Evolutionary conservation across 2,113 vertebrate species (phyloP).

Genomic region (Engystomops pustulosus): DNA sequence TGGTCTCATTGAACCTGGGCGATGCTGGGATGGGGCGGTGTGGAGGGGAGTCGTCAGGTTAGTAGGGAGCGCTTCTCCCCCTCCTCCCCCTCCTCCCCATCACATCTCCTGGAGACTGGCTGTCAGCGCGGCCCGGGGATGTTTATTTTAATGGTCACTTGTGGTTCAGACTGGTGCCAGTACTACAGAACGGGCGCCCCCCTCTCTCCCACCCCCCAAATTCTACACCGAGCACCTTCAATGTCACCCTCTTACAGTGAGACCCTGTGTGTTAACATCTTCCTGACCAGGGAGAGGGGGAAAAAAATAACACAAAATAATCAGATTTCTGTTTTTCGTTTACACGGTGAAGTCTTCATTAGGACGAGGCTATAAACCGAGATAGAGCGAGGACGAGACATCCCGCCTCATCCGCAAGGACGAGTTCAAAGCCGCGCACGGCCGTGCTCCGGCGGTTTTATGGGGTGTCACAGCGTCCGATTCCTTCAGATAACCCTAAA

Average conservation of each 20-base stretch:
- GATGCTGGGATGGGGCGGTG: not conserved
- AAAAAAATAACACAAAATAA: not conserved
- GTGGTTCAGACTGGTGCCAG: constrained; percentile 74
- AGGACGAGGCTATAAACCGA: not conserved
- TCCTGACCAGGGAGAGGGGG: not conserved
- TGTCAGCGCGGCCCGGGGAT: constrained; percentile 69
- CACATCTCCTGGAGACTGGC: constrained; percentile 64
- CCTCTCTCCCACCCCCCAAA: not conserved
- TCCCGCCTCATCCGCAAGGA: not conserved
- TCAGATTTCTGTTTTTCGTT: constrained; percentile 5
- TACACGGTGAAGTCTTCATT: not conserved
- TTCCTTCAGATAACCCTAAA: not conserved
- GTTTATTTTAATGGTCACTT: constrained; percentile 74
- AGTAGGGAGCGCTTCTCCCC: constrained; percentile 59
- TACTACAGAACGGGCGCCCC: constrained; percentile 61
- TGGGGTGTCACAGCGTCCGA: not conserved
- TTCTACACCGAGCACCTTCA: constrained; percentile 11
- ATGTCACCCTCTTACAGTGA: not conserved
- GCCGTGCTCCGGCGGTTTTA: not conserved
- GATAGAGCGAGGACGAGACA: not conserved
- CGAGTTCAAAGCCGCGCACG: not conserved
- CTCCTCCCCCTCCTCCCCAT: constrained; percentile 46
- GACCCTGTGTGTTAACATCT: not conserved
- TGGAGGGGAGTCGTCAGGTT: constrained; percentile 54
- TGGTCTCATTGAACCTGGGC: constrained; percentile 66